Base-by-base conservation (phyloP, 2,888 invertebrate genomes). In the Campoplex capitator region DNA sequence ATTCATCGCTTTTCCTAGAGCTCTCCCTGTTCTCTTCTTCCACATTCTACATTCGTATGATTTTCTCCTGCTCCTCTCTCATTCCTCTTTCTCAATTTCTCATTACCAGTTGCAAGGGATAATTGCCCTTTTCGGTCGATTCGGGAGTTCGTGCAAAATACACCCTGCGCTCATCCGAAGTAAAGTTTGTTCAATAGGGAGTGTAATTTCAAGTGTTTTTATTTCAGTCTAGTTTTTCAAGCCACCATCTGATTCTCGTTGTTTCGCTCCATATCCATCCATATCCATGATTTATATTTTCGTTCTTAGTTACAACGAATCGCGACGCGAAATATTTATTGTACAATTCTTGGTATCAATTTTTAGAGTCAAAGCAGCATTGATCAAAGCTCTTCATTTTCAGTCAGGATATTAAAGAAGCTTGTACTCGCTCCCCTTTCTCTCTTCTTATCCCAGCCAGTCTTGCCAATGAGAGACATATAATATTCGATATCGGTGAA, bases 1-100 rank as follows among this genome's bases (percentile, higher is more conserved):
- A 88, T 89, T 89, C 88, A 88, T 68, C 58, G 70, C 42, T 54
- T 73, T 42, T 9, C 73, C 82, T 67, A 32, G 48, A 71, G 76
- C 51, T 71, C 48, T 54, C n/a, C 28, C 51, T 38, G 45, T 16
- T 35, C 68, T 54, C 78, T 42, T 51, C 35, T 48, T 28, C 56
- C 35, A 13, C 48, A 18, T 71, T 51, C 71, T 48, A 7, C 32
- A 70, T 51, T 58, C 3, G 32, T n/a, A 73, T 51, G 81, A 6
- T 18, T 78, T 35, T 78, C 38, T 78, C 71, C 28, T 16, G 38
- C 28, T 62, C 51, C 18, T 32, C 54, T 56, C 9, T 56, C 67
- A 67, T 28, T 54, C 54, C 65, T 38, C 51, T 9, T 58, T 42
- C 62, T 35, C 32, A 28, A 48, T 54, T 58, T 83, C 8, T 16